phyloP scores from a whole-genome alignment of 2,797 vertebrate species.

The Halcyon badia region DNA sequence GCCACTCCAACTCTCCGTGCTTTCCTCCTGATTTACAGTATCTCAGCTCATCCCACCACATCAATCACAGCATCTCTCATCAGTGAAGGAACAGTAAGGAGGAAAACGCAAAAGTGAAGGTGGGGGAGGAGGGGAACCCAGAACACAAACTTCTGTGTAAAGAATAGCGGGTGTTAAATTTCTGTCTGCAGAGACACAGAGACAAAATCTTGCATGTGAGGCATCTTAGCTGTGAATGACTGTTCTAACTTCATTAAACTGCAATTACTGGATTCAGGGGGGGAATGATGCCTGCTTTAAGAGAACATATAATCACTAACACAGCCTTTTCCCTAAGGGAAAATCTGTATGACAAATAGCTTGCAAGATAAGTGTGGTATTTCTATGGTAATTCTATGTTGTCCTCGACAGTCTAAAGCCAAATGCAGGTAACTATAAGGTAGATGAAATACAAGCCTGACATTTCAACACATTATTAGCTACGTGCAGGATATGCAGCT shows the following conservation, averaged over 20 bases:
- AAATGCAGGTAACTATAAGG: neutral
- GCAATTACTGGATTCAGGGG: conserved; percentile 16
- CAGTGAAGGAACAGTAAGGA: neutral
- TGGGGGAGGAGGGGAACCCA: neutral
- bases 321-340: neutral
- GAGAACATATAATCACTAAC: conserved; percentile 12
- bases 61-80: neutral
- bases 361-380: conserved; percentile 9
- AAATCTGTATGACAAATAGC: neutral
- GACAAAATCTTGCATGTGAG: conserved; percentile 20
- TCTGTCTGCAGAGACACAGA: neutral
- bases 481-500: neutral
- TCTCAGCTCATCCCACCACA: neutral
- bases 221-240: neutral
- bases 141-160: neutral
- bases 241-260: conserved; percentile 30
- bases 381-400: conserved; percentile 47
- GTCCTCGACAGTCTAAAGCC: neutral
- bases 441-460: conserved; percentile 12
- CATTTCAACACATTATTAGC: conserved; percentile 6
- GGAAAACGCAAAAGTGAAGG: neutral
- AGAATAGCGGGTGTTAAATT: neutral
- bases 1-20: neutral
- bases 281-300: conserved; percentile 7
- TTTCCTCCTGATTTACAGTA: neutral